Evolutionary conservation across 2,888 invertebrate species (phyloP).

Genomic region (Xanthia togata): DNA sequence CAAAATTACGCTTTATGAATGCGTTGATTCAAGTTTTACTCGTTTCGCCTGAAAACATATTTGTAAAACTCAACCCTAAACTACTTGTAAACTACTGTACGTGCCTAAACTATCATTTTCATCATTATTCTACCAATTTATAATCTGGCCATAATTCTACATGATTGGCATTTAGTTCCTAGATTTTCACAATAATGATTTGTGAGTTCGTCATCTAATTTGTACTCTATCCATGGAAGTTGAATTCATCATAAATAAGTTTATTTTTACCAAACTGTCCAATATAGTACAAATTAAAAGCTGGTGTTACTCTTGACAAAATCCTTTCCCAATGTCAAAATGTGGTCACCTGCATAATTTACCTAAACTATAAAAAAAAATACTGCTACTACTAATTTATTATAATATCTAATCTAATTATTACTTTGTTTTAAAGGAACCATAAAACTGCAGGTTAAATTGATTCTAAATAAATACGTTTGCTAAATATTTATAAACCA

Average conservation of each 20-base stretch:
- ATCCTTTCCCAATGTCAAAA: neutral
- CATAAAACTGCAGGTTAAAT: neutral
- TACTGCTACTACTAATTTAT: neutral
- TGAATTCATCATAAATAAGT: neutral
- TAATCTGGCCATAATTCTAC: neutral
- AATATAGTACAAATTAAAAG: neutral
- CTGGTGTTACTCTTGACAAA: neutral
- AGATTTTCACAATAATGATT: neutral
- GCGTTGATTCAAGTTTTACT: constrained; percentile 7
- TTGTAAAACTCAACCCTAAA: constrained; percentile 2
- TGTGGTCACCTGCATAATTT: neutral
- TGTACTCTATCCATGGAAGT: neutral
- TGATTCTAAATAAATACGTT: neutral
- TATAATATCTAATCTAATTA: neutral
- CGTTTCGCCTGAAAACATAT: constrained; percentile 12
- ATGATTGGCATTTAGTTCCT: neutral
- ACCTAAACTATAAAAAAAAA: neutral
- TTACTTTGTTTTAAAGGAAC: neutral
- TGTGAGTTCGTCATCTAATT: neutral
- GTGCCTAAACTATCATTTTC: constrained; percentile 7
- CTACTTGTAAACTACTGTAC: neutral
- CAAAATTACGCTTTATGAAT: neutral
- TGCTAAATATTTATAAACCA: constrained; percentile 19
- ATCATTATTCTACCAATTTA: constrained; percentile 6
- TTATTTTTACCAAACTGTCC: neutral